phyloP scores from a whole-genome alignment of 2,113 vertebrate species.

The Gymnogyps californianus region DNA sequence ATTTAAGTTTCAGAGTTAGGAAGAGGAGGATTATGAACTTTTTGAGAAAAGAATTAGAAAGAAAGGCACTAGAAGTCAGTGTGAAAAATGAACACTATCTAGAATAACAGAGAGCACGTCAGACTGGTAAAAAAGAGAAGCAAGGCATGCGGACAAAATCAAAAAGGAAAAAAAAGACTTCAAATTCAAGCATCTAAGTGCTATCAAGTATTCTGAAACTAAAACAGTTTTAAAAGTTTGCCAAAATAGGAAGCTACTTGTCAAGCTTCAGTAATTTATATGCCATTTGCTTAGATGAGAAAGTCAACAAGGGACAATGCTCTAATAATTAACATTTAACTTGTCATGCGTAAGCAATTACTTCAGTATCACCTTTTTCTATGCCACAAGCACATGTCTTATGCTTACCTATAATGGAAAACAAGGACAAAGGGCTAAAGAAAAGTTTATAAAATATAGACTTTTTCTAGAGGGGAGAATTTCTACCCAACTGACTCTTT shows the following conservation, averaged over 20 bases:
- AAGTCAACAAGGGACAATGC: neutral
- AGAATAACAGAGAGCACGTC: neutral
- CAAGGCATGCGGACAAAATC: neutral
- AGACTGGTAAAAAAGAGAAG: neutral
- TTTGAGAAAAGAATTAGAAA: neutral
- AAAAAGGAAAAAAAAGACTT: neutral
- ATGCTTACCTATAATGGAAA: neutral
- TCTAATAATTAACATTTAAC: slow-evolving; percentile 10
- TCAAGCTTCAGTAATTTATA: neutral
- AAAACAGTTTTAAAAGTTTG: neutral
- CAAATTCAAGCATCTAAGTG: neutral
- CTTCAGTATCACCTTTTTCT: slow-evolving; percentile 3
- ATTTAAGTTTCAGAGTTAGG: slow-evolving; percentile 23
- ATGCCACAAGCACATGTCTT: neutral
- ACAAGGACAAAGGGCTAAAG: neutral
- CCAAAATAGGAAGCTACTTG: neutral
- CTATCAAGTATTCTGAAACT: neutral
- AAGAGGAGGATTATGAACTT: neutral
- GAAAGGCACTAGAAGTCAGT: neutral
- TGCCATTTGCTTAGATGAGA: neutral
- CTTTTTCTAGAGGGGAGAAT: neutral
- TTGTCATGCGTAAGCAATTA: neutral
- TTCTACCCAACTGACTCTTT: neutral
- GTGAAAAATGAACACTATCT: neutral
- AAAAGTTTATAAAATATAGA: neutral